Percentiles rank a stretch among this genome's conserved stretches.
Conservation (phyloP, 2,113 vertebrate genomes). For the Gambusia holbrooki region DNA sequence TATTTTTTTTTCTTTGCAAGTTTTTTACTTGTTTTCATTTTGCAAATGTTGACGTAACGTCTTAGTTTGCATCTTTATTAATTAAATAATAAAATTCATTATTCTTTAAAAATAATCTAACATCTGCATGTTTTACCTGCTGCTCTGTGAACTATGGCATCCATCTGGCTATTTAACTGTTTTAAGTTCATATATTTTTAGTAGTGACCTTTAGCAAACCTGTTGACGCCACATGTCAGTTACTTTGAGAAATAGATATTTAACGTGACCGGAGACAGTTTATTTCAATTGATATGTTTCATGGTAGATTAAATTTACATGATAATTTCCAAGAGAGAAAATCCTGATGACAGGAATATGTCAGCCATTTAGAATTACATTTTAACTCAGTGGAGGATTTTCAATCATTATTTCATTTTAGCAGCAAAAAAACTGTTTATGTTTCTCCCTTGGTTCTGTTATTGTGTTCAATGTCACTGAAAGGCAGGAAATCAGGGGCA, state of each 20-base stretch:
- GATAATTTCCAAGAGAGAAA: background rate
- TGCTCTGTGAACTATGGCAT: background rate
- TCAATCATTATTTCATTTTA: background rate
- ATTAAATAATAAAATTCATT: background rate
- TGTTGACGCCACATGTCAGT: background rate
- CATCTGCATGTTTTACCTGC: background rate
- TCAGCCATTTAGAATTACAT: background rate
- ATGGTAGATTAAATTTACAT: background rate
- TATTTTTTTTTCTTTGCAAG: too few relatives aligned
- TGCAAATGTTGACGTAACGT: background rate
- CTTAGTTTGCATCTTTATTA: background rate
- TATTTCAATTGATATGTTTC: background rate
- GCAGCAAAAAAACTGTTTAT: background rate
- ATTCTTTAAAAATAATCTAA: background rate
- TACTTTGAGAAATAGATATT: background rate
- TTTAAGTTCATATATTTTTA: background rate
- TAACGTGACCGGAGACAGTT: background rate
- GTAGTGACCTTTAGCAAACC: background rate
- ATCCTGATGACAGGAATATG: background rate
- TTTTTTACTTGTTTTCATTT: too few relatives aligned
- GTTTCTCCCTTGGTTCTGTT: constrained; percentile 14
- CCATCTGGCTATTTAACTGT: background rate
- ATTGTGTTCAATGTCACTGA: constrained; percentile 27
- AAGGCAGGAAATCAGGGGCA: background rate
- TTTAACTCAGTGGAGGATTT: background rate